phyloP scores from a whole-genome alignment of 2,113 vertebrate genomes.

The Ageneiosus marmoratus region DNA sequence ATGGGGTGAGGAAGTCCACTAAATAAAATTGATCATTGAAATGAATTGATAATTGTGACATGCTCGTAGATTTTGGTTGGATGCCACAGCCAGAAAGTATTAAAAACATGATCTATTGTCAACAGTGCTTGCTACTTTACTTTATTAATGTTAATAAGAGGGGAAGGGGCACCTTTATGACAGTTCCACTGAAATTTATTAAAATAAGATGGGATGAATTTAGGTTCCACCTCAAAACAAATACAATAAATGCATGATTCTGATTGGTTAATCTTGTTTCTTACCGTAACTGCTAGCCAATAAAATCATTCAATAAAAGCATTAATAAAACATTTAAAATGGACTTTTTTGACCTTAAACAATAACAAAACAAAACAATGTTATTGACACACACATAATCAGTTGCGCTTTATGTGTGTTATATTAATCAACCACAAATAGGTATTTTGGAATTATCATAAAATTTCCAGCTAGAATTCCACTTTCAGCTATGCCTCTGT shows the following conservation, averaged over 20 bases:
- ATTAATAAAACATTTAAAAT: too few relatives aligned
- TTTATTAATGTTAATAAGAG: background rate
- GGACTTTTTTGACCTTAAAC: too few relatives aligned
- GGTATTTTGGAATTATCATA: too few relatives aligned
- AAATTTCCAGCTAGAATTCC: too few relatives aligned
- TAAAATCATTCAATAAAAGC: too few relatives aligned
- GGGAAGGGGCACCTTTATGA: background rate
- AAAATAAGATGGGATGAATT: background rate
- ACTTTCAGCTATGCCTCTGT: too few relatives aligned
- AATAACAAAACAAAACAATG: too few relatives aligned
- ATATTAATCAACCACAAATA: too few relatives aligned
- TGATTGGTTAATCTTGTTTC: background rate
- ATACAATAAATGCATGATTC: background rate
- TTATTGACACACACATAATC: too few relatives aligned
- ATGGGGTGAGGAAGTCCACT: background rate
- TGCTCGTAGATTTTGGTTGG: background rate
- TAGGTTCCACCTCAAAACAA: background rate
- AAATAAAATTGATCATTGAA: background rate
- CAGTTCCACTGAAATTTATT: background rate
- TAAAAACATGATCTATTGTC: background rate
- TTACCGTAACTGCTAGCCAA: background rate
- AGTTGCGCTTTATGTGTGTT: too few relatives aligned
- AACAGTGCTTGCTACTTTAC: background rate
- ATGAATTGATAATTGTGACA: background rate
- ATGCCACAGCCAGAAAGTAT: background rate